These are phyloP conservation scores for Eulimnadia texana DNA, from an alignment of 1,140 invertebrate genomes.

Conservation along the genomic window DNA sequence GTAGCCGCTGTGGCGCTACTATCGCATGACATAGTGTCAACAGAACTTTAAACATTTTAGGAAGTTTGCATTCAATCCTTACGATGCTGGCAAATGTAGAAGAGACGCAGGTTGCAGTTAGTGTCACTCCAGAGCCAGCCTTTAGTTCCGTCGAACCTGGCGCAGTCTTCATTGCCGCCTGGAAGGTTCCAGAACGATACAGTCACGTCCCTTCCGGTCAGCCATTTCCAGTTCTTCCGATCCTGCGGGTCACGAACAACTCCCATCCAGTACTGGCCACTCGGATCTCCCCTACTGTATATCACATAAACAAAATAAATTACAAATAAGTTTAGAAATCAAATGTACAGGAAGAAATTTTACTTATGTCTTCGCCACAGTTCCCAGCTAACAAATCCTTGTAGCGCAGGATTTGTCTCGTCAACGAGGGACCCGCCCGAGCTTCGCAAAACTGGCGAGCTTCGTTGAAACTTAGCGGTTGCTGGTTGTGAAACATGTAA, in stretches of 20 bases:
- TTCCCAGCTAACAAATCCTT: conserved; percentile 89
- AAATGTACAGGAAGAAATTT: neutral
- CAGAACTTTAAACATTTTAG: conserved; percentile 5
- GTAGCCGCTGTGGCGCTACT: too few species aligned
- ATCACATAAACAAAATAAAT: neutral
- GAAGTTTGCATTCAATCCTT: conserved; percentile 37
- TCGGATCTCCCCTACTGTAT: conserved; percentile 57
- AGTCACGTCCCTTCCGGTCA: conserved; percentile 67
- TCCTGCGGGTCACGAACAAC: conserved; percentile 65
- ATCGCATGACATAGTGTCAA: too few species aligned
- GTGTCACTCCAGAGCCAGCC: conserved; percentile 92
- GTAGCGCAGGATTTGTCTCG: conserved; percentile 82
- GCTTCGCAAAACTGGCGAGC: conserved; percentile 63
- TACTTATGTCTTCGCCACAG: conserved; percentile 73
- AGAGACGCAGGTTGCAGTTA: conserved; percentile 65
- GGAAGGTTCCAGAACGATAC: conserved; percentile 86
- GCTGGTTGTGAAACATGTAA: conserved; percentile 86
- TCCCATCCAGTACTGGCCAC: conserved; percentile 89
- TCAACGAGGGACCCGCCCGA: conserved; percentile 72
- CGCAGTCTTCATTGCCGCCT: conserved; percentile 67
- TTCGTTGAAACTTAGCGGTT: conserved; percentile 64
- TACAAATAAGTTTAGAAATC: neutral
- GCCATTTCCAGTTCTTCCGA: conserved; percentile 74
- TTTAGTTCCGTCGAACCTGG: conserved; percentile 77
- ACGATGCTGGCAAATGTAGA: conserved; percentile 91